These are phyloP conservation scores for Pseudocheirus occidentalis DNA, from an alignment of 2,797 vertebrate species.

Conservation along the genomic window DNA sequence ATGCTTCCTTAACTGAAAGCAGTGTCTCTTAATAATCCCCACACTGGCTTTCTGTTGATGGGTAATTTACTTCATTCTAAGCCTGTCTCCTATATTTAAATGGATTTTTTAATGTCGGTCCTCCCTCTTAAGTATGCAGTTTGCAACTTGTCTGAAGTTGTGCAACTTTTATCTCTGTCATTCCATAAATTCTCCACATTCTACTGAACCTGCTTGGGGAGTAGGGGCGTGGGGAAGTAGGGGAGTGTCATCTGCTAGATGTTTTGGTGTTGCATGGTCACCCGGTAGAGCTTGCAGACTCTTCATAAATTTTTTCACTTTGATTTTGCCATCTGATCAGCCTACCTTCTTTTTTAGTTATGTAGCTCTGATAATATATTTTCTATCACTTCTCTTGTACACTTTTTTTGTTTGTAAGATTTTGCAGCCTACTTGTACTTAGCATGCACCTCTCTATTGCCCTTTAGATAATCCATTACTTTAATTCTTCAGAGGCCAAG, in stretches of 20 bases:
- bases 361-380: not conserved
- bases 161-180: not conserved
- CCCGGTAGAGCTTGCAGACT: not conserved
- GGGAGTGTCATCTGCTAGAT: not conserved
- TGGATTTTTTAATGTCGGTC: not conserved
- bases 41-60: not conserved
- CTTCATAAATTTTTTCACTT: not conserved
- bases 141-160: not conserved
- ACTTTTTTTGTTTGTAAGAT: not conserved
- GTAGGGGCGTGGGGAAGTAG: too few species aligned
- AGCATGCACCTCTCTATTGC: not conserved
- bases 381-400: not conserved
- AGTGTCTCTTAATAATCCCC: not conserved
- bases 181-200: not conserved
- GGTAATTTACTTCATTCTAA: not conserved
- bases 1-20: not conserved
- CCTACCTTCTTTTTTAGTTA: not conserved
- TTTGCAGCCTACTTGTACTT: not conserved
- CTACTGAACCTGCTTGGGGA: not conserved
- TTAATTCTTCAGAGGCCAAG: not conserved
- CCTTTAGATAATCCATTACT: not conserved
- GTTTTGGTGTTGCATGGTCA: not conserved
- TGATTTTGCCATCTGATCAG: not conserved
- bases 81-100: not conserved
- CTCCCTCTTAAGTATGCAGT: not conserved